Conservation (phyloP, 2,888 invertebrate genomes). For the Pimpla rufipes region DNA sequence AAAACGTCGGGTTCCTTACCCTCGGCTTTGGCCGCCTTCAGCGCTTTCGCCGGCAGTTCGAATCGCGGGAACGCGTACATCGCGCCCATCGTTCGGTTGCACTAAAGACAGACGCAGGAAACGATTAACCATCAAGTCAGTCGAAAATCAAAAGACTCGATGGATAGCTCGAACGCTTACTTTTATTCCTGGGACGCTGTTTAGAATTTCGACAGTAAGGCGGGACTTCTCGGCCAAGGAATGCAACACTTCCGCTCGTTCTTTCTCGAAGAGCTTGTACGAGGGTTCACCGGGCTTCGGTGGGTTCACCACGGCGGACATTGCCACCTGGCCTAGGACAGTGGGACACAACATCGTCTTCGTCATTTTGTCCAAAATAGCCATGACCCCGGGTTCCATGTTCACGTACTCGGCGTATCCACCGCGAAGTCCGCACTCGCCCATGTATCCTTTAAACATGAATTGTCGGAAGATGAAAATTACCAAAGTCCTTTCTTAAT, state of each 20-base stretch:
- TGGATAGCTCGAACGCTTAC: slow-evolving; percentile 64
- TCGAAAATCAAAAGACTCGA: neutral
- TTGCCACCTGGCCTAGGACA: slow-evolving; percentile 95
- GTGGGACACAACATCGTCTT: slow-evolving; percentile 98
- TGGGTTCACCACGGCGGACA: slow-evolving; percentile 96
- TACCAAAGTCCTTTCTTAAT: too few species aligned
- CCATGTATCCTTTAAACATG: slow-evolving; percentile 89
- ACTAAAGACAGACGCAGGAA: slow-evolving; percentile 85
- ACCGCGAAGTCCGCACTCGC: slow-evolving; percentile 98
- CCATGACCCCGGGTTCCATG: slow-evolving; percentile 93
- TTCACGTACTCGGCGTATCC: slow-evolving; percentile 98
- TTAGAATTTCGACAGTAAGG: slow-evolving; percentile 95
- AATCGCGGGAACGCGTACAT: slow-evolving; percentile 99
- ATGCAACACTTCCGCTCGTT: slow-evolving; percentile 90
- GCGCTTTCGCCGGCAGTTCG: slow-evolving; percentile 92
- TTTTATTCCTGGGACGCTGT: slow-evolving; percentile 92
- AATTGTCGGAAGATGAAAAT: too few species aligned
- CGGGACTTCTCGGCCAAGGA: slow-evolving; percentile 93
- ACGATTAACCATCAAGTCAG: neutral
- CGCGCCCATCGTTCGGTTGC: slow-evolving; percentile 89
- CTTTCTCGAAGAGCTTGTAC: slow-evolving; percentile 91
- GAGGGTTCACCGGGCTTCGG: slow-evolving; percentile 95
- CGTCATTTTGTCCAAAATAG: slow-evolving; percentile 94
- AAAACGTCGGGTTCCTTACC: slow-evolving; percentile 94
- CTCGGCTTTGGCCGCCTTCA: slow-evolving; percentile 92